Base-by-base conservation (phyloP, 1,140 invertebrate species). In the Apocrypta bakeri region DNA sequence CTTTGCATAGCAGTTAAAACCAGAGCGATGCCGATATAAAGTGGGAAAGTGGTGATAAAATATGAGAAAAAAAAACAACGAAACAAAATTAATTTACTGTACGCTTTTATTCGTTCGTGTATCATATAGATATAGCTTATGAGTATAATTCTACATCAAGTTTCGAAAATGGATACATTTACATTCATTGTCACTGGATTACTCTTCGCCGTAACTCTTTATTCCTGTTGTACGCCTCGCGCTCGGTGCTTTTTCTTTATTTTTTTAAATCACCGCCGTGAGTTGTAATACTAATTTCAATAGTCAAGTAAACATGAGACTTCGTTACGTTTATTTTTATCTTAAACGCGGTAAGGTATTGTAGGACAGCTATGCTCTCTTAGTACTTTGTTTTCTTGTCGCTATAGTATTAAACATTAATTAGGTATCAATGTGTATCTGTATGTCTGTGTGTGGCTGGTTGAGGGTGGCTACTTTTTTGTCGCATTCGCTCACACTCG, bases 91-190 rank as follows among this genome's bases (percentile, higher is more conserved):
- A 88, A 89, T 91, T 91, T 91, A 91, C 87, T 90, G 89, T 91
- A 91, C 87, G 90, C 87, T 91, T 92, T 92, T 92, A 92, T 92
- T 89, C 90, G 90, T 92, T 92, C 79, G 90, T 90, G 88, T 92
- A 91, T 92, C 88, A 91, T 92, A 91, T 92, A 92, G 91, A 90
- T 92, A 92, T 91, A 92, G 91, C 91, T 92, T 92, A 92, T 91
- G 90, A 91, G 90, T 92, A 92, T 92, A 92, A 90, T 92, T 92
- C 91, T 92, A 92, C 91, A 92, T 92, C 90, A 91, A 92, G 88
- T 92, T 92, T 92, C 87, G 88, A 91, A 92, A 91, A 91, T 91
- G 91, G 91, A 92, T 92, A 92, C 91, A 92, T 92, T 91, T 92
- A 92, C 91, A 92, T 92, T 92, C 90, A 92, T 92, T 92, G 91